Conservation (phyloP, 2,888 invertebrate species). For the Clusia tigrina region DNA sequence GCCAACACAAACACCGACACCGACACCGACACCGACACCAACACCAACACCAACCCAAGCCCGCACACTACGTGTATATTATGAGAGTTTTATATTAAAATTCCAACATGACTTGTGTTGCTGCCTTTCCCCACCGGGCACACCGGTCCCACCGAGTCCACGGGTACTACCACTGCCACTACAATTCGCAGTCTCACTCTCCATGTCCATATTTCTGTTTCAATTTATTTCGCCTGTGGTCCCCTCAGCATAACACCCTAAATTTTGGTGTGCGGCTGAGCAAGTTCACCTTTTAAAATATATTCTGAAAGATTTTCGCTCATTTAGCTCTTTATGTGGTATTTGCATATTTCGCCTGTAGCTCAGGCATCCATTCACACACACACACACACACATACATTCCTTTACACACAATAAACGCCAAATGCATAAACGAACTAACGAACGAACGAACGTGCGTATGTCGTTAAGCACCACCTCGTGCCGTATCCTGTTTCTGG, state of each 20-base stretch:
- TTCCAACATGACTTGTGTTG: constrained; percentile 1
- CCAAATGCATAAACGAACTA: background rate
- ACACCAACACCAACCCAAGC: background rate
- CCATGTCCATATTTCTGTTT: too few species aligned
- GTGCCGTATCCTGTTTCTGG: background rate
- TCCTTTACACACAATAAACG: too few species aligned
- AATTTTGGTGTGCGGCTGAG: background rate
- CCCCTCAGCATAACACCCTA: background rate
- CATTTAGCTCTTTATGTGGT: constrained; percentile 10
- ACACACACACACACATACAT: background rate
- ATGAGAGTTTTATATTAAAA: constrained; percentile 8
- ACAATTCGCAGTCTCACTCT: too few species aligned
- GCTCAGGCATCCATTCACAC: background rate
- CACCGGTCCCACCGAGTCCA: too few species aligned
- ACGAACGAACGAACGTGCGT: background rate
- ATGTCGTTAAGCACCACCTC: background rate
- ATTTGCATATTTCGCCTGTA: constrained; percentile 17
- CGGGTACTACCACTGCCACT: too few species aligned
- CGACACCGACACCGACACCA: background rate
- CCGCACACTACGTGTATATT: background rate
- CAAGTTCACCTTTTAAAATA: constrained; percentile 12
- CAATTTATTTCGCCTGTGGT: too few species aligned
- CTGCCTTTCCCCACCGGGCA: background rate
- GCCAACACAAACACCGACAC: background rate
- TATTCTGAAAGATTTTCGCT: constrained; percentile 4